Evolutionary conservation across 2,888 invertebrate genomes (phyloP), one percentile per base, ranked within the genome.

Genomic region (Seira sanloemensis): DNA sequence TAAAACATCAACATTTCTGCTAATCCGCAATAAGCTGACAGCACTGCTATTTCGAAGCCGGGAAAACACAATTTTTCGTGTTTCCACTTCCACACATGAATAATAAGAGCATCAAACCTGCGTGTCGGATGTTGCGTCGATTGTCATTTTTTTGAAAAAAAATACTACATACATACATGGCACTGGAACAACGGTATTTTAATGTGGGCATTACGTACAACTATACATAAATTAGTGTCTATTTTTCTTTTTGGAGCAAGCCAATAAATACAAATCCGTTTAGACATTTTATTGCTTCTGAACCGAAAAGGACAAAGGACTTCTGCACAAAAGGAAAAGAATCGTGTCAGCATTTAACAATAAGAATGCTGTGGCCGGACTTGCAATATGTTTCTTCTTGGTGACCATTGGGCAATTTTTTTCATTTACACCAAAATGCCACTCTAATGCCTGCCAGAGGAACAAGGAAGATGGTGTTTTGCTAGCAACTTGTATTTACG

Each of bases 211-310:
- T 37, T 37, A 12, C 12, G 12, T 37, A 37, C 12, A 37, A 7
- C 37, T 24, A 27, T 37, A 76, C 73, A 62, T 83, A 83, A 83
- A 83, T 83, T 78, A 83, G 78, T 78, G 84, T 84, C 84, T 78
- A 54, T 18, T 74, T 84, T 78, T 75, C 37, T 73, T 18, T 25
- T 2, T 78, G 78, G 67, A 69, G 58, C 58, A 27, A 78, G 50
- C 78, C 84, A 84, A 84, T 84, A 84, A 78, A 78, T 84, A 84
- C 75, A 84, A 84, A 84, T 78, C 84, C 84, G 78, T 78, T 84
- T 84, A 84, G 84, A 84, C 84, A 78, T 62, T 84, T 84, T 84
- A 84, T 84, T 84, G 62, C 71, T 78, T 66, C 37, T 37, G 12
- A 4, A 37, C 37, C 37, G n/a, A 37, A 12, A 37, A 37, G 37